Evolutionary conservation across 2,113 vertebrate genomes (phyloP), one percentile per base, ranked within the genome.

Genomic region (Chaetodon auriga): DNA sequence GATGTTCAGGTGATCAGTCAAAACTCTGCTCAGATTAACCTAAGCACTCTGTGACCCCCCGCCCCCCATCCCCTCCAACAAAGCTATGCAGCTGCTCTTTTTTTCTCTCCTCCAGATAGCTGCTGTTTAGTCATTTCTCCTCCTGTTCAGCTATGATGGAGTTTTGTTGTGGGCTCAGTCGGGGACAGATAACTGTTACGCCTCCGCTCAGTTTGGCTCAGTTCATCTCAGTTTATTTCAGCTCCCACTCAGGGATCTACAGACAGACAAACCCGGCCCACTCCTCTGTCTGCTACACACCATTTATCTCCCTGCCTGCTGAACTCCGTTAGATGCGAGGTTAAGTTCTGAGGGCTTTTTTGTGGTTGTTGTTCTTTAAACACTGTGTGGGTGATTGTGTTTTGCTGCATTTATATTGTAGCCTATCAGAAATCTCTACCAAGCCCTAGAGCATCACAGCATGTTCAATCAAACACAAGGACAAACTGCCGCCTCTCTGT

Each of bases 261-360:
- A 88, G 82, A 74, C 68, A n/a, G 83, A 81, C 85, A n/a, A 69
- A 82, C 45, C 72, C 78, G 21, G 80, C 86, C 84, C 74, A 90
- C 85, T 85, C 73, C 83, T 86, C 84, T 85, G 88, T 92, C 87
- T 92, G 85, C 82, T 81, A 16, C 87, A 76, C 72, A 65, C 64
- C 48, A 70, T 89, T 86, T 51, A 79, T 90, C 89, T 86, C 53
- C 79, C 77, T 35, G 41, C 79, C 77, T 35, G 12, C 75, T 69
- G 80, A 84, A 54, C 65, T 86, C 75, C 74, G 78, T 84, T 65
- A 77, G 60, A 25, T 71, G 43, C 63, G 75, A 82, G 71, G 70
- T 88, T 46, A 38, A 66, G 18, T 81, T 80, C 62, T n/a, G 23
- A 41, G 54, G 30, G 30, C 30, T 30, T 30, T 30, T 30, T 30